Conservation (phyloP, 1,140 invertebrate species). For the Trichonephila inaurata region DNA sequence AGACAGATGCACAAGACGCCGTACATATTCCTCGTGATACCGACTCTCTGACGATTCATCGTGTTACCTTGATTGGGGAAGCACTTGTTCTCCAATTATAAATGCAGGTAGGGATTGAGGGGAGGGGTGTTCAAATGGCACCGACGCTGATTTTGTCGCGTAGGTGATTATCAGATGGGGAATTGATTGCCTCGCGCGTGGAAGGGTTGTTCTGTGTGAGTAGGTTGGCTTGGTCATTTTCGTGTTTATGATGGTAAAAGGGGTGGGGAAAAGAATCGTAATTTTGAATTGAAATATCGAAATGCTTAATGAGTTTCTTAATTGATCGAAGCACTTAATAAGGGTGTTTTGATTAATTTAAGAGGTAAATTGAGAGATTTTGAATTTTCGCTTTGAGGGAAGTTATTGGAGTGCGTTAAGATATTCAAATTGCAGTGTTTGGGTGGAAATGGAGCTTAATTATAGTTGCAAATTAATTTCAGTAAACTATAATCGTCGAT, state of each 20-base stretch:
- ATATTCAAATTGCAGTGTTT: too few species aligned
- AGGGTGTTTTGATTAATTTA: not conserved
- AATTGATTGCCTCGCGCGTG: slow-evolving; percentile 32
- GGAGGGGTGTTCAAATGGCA: not conserved
- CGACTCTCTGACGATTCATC: not conserved
- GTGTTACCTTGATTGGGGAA: slow-evolving; percentile 28
- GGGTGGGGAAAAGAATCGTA: slow-evolving; percentile 10
- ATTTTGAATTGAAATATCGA: slow-evolving; percentile 21
- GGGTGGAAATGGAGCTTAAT: too few species aligned
- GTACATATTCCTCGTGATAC: slow-evolving; percentile 34
- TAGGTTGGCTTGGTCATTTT: not conserved
- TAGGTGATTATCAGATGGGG: slow-evolving; percentile 45
- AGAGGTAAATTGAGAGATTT: not conserved
- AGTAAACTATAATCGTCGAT: too few species aligned
- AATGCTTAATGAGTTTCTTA: slow-evolving; percentile 16
- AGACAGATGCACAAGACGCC: slow-evolving; percentile 50
- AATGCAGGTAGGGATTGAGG: not conserved
- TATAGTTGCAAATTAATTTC: too few species aligned
- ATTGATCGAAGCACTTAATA: slow-evolving; percentile 6
- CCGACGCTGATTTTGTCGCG: slow-evolving; percentile 37
- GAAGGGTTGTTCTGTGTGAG: not conserved
- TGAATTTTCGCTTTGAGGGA: not conserved
- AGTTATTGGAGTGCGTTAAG: not conserved
- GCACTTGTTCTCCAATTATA: slow-evolving; percentile 54
- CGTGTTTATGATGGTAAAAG: not conserved